phyloP scores from a whole-genome alignment of 1,140 invertebrate species.

The Drosophila suzukii region DNA sequence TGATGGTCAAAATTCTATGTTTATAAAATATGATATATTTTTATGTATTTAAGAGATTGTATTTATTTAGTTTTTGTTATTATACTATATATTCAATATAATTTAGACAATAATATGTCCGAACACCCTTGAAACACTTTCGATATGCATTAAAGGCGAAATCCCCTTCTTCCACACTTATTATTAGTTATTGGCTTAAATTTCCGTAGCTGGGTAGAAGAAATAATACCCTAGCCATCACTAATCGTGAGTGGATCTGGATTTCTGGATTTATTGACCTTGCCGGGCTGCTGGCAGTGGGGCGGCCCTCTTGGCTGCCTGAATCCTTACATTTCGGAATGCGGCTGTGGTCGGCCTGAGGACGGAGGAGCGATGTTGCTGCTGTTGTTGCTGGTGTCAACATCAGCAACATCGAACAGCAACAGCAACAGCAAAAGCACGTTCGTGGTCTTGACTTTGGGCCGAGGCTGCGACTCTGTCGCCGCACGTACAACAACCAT shows the following conservation, averaged over 20 bases:
- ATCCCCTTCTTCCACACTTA: background rate
- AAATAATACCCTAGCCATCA: slow-evolving; percentile 21
- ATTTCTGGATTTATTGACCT: slow-evolving; percentile 68
- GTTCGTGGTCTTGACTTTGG: slow-evolving; percentile 54
- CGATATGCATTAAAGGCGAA: background rate
- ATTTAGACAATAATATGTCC: background rate
- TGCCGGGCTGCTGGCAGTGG: slow-evolving; percentile 48
- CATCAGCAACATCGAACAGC: slow-evolving; percentile 34
- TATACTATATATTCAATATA: too few species aligned
- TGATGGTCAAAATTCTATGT: too few species aligned
- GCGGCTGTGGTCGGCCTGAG: slow-evolving; percentile 67
- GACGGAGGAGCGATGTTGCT: slow-evolving; percentile 29
- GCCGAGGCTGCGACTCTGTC: slow-evolving; percentile 53
- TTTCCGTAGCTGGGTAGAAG: background rate
- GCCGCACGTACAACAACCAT: slow-evolving; percentile 81
- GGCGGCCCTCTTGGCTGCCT: slow-evolving; percentile 39
- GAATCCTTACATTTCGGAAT: slow-evolving; percentile 79
- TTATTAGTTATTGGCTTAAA: background rate
- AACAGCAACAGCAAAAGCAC: slow-evolving; percentile 44
- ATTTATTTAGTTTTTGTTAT: background rate
- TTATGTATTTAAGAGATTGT: too few species aligned
- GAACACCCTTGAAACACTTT: background rate
- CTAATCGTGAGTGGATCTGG: slow-evolving; percentile 31
- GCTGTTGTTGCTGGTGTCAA: slow-evolving; percentile 52
- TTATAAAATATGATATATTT: too few species aligned